Percentiles rank a stretch among this genome's conserved stretches.
These are phyloP conservation scores for Cheilinus undulatus DNA, from an alignment of 2,113 vertebrate genomes.

Conservation along the genomic window DNA sequence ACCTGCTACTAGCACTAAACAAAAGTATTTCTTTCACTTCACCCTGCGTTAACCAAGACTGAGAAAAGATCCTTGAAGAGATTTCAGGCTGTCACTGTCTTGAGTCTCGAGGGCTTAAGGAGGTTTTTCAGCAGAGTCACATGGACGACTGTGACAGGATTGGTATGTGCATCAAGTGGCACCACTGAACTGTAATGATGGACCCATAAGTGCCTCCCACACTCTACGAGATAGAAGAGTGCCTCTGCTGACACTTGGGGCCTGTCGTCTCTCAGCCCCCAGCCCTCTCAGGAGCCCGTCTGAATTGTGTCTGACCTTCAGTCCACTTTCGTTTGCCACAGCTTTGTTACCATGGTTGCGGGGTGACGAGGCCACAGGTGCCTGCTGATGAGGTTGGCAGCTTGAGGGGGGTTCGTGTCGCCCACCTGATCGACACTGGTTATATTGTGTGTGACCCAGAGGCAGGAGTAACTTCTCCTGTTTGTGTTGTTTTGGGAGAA, in stretches of 20 bases:
- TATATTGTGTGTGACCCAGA: slow-evolving; percentile 4
- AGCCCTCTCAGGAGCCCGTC: slow-evolving; percentile 9
- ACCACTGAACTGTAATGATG: slow-evolving; percentile 52
- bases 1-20: too few species aligned
- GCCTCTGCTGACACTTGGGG: slow-evolving; percentile 34
- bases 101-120: slow-evolving; percentile 31
- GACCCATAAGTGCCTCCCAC: slow-evolving; percentile 61
- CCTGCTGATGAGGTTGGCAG: slow-evolving; percentile 36
- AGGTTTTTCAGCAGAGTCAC: slow-evolving; percentile 25
- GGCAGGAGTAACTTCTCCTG: neutral
- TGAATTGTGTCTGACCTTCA: slow-evolving; percentile 66
- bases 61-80: neutral
- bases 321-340: slow-evolving; percentile 24
- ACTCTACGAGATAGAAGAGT: slow-evolving; percentile 41
- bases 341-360: slow-evolving; percentile 53
- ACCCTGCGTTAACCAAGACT: neutral
- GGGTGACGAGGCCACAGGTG: slow-evolving; percentile 48
- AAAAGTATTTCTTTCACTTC: too few species aligned
- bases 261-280: slow-evolving; percentile 19
- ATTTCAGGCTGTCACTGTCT: slow-evolving; percentile 23
- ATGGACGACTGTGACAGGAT: slow-evolving; percentile 24
- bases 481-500: slow-evolving; percentile 13
- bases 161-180: slow-evolving; percentile 49
- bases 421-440: slow-evolving; percentile 4
- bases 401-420: neutral